These are phyloP conservation scores for Leptinotarsa rubiginosa DNA, from an alignment of 2,888 invertebrate genomes.

Conservation along the genomic window DNA sequence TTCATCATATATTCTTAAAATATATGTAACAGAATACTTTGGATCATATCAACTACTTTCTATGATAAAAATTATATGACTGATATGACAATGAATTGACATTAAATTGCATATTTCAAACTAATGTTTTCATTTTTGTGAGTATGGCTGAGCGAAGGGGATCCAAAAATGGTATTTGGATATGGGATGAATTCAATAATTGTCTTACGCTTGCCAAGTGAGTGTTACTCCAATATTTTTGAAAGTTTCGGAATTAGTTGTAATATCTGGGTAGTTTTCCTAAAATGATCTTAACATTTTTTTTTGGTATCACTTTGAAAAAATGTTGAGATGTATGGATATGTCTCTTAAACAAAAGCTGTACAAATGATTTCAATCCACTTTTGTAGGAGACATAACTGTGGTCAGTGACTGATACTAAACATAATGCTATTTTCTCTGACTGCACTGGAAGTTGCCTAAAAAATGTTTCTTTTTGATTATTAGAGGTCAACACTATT, in stretches of 20 bases:
- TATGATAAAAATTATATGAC: conserved; percentile 25
- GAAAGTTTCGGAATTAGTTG: not conserved
- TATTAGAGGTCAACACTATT: too few species aligned
- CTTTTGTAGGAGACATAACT: too few species aligned
- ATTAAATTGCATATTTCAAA: conserved; percentile 22
- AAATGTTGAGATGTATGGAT: too few species aligned
- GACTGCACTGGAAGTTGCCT: too few species aligned
- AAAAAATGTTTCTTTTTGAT: too few species aligned
- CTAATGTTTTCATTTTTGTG: conserved; percentile 14
- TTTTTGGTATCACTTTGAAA: too few species aligned
- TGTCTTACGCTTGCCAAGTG: conserved; percentile 52
- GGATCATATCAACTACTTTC: conserved; percentile 23
- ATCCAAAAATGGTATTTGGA: conserved; percentile 41
- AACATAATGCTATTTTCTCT: too few species aligned
- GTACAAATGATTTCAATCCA: too few species aligned
- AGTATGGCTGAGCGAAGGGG: conserved; percentile 24
- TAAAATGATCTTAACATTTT: too few species aligned
- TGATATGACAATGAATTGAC: conserved; percentile 4
- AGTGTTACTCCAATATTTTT: conserved; percentile 22
- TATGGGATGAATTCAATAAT: conserved; percentile 45
- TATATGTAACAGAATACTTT: conserved; percentile 42
- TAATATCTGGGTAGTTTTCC: not conserved
- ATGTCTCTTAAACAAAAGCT: too few species aligned
- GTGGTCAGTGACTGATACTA: too few species aligned
- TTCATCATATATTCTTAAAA: conserved; percentile 50